A percentile compares a stretch with the other conserved stretches of the same genome.
Evolutionary conservation across 2,113 vertebrate genomes (phyloP).

Genomic region (Ovis canadensis): DNA sequence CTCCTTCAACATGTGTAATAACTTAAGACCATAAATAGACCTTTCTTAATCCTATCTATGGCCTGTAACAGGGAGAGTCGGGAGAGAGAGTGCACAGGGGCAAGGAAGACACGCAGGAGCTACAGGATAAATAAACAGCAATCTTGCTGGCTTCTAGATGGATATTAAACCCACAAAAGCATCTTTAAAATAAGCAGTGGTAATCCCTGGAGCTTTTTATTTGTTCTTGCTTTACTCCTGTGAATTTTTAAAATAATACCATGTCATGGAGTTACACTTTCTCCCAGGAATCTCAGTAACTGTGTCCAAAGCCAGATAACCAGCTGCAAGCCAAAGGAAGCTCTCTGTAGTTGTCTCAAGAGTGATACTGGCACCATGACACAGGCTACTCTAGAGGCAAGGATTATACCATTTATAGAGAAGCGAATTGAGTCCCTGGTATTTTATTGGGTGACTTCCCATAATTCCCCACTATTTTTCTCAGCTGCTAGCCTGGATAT

Average conservation of each 20-base stretch:
- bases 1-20: background rate
- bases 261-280: background rate
- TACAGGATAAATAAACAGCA: constrained; percentile 38
- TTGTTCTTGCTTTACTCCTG: constrained; percentile 45
- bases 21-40: background rate
- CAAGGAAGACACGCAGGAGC: constrained; percentile 6
- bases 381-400: background rate
- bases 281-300: constrained; percentile 14
- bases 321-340: background rate
- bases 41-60: constrained; percentile 53
- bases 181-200: background rate
- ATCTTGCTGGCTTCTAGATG: constrained; percentile 45
- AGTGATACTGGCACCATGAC: background rate
- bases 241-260: constrained; percentile 12
- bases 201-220: constrained; percentile 5
- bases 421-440: background rate
- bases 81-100: background rate
- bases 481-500: background rate
- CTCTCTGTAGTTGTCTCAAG: background rate
- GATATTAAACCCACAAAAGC: constrained; percentile 37
- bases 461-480: background rate
- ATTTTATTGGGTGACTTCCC: background rate
- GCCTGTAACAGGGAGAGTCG: background rate
- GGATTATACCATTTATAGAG: background rate
- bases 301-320: constrained; percentile 13